These are phyloP conservation scores for Anseranas semipalmata DNA, from an alignment of 2,113 vertebrate species.

Conservation along the genomic window DNA sequence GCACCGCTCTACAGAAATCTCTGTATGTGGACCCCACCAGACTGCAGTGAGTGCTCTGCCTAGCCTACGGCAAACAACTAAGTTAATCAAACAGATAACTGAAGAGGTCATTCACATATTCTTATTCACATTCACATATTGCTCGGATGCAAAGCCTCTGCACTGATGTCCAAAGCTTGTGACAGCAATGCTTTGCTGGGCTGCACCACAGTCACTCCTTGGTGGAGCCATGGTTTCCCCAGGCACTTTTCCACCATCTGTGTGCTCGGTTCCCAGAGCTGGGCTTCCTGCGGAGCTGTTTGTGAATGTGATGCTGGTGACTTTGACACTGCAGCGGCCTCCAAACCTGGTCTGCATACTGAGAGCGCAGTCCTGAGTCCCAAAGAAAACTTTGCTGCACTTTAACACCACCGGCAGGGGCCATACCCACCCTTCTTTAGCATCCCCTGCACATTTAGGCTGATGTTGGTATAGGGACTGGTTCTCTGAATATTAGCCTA, in stretches of 20 bases:
- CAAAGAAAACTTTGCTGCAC: background rate
- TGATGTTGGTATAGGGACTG: background rate
- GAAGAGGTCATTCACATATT: background rate
- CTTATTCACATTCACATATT: background rate
- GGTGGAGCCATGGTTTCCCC: background rate
- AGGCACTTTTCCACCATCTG: background rate
- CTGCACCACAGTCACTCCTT: background rate
- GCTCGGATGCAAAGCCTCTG: background rate
- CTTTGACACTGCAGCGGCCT: background rate
- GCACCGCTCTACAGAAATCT: background rate
- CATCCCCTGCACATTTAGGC: background rate
- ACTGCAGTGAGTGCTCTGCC: background rate
- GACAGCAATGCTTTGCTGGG: background rate
- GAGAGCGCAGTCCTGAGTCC: background rate
- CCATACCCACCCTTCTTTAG: background rate
- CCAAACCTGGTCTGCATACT: background rate
- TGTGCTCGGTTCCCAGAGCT: background rate
- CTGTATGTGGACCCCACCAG: background rate
- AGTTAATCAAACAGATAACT: background rate
- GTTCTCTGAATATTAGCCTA: background rate
- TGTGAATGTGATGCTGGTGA: background rate
- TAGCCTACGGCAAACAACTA: background rate
- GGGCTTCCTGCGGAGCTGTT: background rate
- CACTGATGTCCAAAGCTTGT: background rate
- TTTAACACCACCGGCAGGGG: background rate